A percentile compares a stretch with the other conserved stretches of the same genome.
Conservation (phyloP, 2,888 invertebrate species). For the Agonopterix arenella region DNA sequence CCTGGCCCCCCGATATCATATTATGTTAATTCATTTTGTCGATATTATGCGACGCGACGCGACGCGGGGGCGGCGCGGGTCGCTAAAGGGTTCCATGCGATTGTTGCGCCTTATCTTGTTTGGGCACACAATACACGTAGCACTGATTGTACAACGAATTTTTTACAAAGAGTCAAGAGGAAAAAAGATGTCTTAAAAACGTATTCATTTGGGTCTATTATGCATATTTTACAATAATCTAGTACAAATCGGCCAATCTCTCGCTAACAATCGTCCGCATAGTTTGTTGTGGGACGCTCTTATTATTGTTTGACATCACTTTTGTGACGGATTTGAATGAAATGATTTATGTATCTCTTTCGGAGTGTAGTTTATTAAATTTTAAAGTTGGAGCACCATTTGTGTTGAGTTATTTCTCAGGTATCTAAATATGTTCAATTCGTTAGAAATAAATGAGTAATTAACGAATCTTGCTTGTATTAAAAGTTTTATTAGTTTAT, state of each 20-base stretch:
- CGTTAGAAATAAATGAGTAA: too few relatives aligned
- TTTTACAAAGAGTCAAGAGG: constrained; percentile 43
- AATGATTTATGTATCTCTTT: constrained; percentile 47
- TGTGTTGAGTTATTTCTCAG: too few relatives aligned
- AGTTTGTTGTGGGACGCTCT: constrained; percentile 36
- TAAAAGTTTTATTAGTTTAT: too few relatives aligned
- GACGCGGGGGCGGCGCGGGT: constrained; percentile 32
- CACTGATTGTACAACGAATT: constrained; percentile 34
- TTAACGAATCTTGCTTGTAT: too few relatives aligned
- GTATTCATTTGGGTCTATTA: constrained; percentile 44
- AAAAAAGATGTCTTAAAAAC: constrained; percentile 45
- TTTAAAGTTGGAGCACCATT: too few relatives aligned
- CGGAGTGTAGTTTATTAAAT: too few relatives aligned
- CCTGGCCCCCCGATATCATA: constrained; percentile 48
- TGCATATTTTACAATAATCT: constrained; percentile 52
- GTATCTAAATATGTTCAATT: too few relatives aligned
- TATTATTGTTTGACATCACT: constrained; percentile 52
- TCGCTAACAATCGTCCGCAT: constrained; percentile 37
- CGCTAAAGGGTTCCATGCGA: constrained; percentile 47
- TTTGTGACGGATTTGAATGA: constrained; percentile 38
- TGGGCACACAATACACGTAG: constrained; percentile 37
- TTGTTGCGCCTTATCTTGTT: constrained; percentile 48
- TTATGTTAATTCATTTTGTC: constrained; percentile 51
- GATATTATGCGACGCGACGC: constrained; percentile 18
- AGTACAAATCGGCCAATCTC: constrained; percentile 61